A percentile compares a stretch with the other conserved stretches of the same genome.
Evolutionary conservation across 2,888 invertebrate species (phyloP).

Genomic region (Trimorus sp.): DNA sequence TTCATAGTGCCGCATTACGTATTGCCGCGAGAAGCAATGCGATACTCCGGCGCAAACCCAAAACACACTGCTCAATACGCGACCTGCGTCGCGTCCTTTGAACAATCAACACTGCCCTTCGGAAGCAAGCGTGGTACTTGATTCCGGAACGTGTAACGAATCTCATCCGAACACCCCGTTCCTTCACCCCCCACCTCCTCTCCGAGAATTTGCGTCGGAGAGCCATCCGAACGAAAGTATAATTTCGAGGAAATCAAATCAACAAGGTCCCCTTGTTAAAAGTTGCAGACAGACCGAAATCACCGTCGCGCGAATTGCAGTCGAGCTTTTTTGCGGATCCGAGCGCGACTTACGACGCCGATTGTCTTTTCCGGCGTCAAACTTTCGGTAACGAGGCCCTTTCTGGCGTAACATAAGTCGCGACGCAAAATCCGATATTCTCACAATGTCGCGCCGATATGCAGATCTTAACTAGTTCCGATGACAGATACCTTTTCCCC

Average conservation of each 20-base stretch:
- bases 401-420: too few species aligned
- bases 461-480: too few species aligned
- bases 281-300: constrained; percentile 1
- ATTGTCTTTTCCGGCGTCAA: too few species aligned
- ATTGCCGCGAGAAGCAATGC: constrained; percentile 31
- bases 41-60: constrained; percentile 56
- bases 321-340: too few species aligned
- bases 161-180: constrained; percentile 19
- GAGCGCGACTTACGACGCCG: too few species aligned
- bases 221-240: constrained; percentile 52
- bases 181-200: background rate
- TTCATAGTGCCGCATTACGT: constrained; percentile 31
- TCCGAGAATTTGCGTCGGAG: constrained; percentile 40
- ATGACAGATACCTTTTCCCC: too few species aligned
- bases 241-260: constrained; percentile 25
- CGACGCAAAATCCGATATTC: too few species aligned
- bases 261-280: constrained; percentile 10
- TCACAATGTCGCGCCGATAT: too few species aligned
- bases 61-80: constrained; percentile 64
- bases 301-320: background rate
- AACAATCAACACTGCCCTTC: constrained; percentile 62
- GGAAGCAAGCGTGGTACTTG: constrained; percentile 48
- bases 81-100: constrained; percentile 55
- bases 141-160: constrained; percentile 53
- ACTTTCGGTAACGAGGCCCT: too few species aligned